phyloP scores from a whole-genome alignment of 2,113 vertebrate genomes.

The Caracal caracal region DNA sequence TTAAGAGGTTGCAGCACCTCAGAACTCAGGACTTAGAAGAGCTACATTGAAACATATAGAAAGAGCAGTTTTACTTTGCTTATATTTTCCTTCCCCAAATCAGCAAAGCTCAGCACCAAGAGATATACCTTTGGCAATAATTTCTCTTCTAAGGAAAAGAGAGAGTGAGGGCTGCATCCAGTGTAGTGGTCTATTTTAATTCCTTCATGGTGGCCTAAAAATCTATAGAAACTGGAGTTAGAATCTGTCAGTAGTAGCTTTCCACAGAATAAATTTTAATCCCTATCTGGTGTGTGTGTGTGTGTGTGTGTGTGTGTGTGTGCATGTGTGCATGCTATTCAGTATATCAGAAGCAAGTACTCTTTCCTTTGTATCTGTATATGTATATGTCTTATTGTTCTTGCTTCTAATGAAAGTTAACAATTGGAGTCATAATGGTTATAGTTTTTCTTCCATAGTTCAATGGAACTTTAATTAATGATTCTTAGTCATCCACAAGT shows the following conservation, averaged over 20 bases:
- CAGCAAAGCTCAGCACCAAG: not conserved
- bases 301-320: not conserved
- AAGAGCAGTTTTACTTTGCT: not conserved
- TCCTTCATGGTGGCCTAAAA: not conserved
- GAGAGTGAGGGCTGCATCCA: not conserved
- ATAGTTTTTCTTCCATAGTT: conserved; percentile 31
- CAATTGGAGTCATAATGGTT: not conserved
- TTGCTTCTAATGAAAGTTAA: conserved; percentile 31
- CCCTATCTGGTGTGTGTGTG: not conserved
- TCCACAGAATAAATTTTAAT: not conserved
- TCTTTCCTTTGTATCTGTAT: not conserved
- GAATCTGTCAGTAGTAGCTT: not conserved
- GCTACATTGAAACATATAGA: not conserved
- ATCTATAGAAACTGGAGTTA: not conserved
- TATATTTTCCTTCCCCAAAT: not conserved
- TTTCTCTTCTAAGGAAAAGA: not conserved
- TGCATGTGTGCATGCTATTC: not conserved
- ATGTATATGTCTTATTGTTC: not conserved
- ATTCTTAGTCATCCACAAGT: conserved; percentile 72
- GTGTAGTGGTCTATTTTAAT: not conserved
- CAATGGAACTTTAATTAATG: conserved; percentile 60
- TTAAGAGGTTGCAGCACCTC: not conserved
- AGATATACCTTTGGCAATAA: not conserved
- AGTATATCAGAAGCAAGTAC: not conserved
- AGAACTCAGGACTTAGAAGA: not conserved